Percentiles rank a stretch among this genome's conserved stretches.
phyloP scores from a whole-genome alignment of 2,113 vertebrate species.

The Callospermophilus lateralis region DNA sequence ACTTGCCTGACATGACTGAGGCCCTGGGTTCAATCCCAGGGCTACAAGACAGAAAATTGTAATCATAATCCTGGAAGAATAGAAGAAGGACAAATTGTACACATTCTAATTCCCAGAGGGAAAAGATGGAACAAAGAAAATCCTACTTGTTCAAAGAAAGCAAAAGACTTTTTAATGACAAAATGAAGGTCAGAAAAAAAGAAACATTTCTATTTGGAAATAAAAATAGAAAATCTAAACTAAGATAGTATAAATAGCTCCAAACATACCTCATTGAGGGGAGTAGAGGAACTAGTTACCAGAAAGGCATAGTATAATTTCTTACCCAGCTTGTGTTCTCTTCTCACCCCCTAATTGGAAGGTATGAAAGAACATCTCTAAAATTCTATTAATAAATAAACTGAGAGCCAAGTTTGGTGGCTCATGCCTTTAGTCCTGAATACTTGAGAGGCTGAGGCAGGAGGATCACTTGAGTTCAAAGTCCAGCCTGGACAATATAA shows the following conservation, averaged over 20 bases:
- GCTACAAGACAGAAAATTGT: neutral
- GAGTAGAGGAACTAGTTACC: neutral
- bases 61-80: conserved; percentile 6
- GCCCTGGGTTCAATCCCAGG: no score
- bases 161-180: neutral
- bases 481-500: neutral
- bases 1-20: no score
- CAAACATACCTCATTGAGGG: neutral
- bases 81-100: neutral
- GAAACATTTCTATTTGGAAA: conserved; percentile 13
- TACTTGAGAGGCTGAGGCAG: neutral
- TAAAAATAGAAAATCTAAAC: conserved; percentile 37
- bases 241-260: neutral
- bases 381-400: neutral
- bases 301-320: neutral
- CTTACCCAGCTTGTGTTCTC: neutral
- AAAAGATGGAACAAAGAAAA: neutral
- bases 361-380: neutral
- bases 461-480: neutral
- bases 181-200: neutral
- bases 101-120: neutral
- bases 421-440: neutral
- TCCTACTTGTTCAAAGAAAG: neutral
- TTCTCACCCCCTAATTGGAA: neutral
- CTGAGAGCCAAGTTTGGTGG: neutral